Percentiles rank a stretch among this genome's conserved stretches.
Evolutionary conservation across 2,888 invertebrate species (phyloP).

Genomic region (Schizaphis graminum): DNA sequence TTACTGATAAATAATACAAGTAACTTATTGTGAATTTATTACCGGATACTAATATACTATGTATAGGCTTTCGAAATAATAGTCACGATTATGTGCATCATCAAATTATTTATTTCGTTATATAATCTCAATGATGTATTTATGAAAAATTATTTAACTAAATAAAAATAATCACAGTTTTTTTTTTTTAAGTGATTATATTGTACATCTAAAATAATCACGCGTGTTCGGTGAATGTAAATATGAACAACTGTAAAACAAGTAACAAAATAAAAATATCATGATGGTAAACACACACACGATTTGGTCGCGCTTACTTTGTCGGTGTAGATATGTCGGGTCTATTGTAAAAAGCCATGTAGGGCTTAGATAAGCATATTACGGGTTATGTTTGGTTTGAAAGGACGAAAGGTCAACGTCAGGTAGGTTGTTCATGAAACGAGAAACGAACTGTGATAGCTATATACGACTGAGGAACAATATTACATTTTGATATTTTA

Average conservation of each 20-base stretch:
- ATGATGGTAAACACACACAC: not conserved
- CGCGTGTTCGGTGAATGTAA: constrained; percentile 5
- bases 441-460: not conserved
- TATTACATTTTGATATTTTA: not conserved
- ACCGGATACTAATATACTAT: not conserved
- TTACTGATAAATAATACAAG: not conserved
- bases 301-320: not conserved
- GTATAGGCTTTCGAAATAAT: not conserved
- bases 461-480: not conserved
- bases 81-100: not conserved
- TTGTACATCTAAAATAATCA: not conserved
- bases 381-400: not conserved
- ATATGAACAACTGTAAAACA: constrained; percentile 34
- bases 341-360: not conserved
- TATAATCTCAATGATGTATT: not conserved
- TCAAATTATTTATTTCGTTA: not conserved
- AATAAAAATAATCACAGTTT: constrained; percentile 9
- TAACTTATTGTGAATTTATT: not conserved
- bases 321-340: not conserved
- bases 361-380: constrained; percentile 14
- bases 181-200: not conserved
- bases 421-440: not conserved
- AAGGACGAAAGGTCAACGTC: constrained; percentile 31
- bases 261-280: not conserved
- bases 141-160: not conserved